Evolutionary conservation across 1,140 invertebrate species (phyloP).

Genomic region (Apis florea): DNA sequence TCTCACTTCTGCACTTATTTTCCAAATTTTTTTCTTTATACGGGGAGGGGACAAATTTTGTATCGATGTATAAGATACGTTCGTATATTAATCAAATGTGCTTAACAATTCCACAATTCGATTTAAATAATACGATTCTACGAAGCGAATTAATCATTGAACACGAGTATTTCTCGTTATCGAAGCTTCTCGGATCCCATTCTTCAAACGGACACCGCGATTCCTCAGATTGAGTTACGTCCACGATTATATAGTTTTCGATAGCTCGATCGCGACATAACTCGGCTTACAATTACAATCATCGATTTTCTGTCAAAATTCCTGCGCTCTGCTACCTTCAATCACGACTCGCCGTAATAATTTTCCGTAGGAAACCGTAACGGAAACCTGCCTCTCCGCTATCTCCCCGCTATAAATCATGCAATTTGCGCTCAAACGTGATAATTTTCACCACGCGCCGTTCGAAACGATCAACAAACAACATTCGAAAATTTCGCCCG

Average conservation of each 20-base stretch:
- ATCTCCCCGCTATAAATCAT: background rate
- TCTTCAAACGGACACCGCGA: constrained; percentile 3
- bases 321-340: background rate
- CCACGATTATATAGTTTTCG: background rate
- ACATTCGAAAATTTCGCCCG: too few species aligned
- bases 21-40: too few species aligned
- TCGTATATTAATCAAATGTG: too few species aligned
- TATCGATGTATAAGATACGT: too few species aligned
- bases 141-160: background rate
- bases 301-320: constrained; percentile 57
- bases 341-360: constrained; percentile 1
- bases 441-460: background rate
- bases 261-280: constrained; percentile 34
- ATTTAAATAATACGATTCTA: too few species aligned
- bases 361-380: constrained; percentile 20
- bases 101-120: too few species aligned
- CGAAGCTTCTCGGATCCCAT: background rate
- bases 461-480: background rate
- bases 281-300: constrained; percentile 26
- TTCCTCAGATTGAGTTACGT: constrained; percentile 9
- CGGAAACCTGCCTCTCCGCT: constrained; percentile 12
- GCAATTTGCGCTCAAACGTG: background rate
- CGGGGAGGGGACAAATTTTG: too few species aligned
- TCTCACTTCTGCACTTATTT: too few species aligned
- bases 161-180: background rate